Evolutionary conservation across 2,797 vertebrate genomes (phyloP).

Genomic region (Mallotus villosus): DNA sequence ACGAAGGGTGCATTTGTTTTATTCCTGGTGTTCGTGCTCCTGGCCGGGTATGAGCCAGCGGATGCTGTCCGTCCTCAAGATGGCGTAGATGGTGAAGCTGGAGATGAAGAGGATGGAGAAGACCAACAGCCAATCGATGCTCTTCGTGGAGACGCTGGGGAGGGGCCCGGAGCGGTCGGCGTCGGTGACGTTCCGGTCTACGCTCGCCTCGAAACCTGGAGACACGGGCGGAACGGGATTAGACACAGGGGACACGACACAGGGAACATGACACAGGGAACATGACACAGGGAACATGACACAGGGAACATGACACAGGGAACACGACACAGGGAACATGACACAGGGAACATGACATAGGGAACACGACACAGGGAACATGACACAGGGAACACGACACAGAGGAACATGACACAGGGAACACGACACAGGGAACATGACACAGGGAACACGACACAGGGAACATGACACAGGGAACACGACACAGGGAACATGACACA

Average conservation of each 20-base stretch:
- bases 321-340: too few species aligned
- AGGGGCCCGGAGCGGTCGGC: conserved; percentile 85
- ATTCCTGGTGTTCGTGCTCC: conserved; percentile 94
- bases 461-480: too few species aligned
- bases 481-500: too few species aligned
- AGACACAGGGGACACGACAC: not conserved
- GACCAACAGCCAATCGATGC: conserved; percentile 94
- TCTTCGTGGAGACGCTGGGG: conserved; percentile 79
- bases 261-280: not conserved
- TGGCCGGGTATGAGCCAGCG: conserved; percentile 94
- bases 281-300: not conserved
- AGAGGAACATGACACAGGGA: too few species aligned
- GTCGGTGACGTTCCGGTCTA: conserved; percentile 75
- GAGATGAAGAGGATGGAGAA: conserved; percentile 93
- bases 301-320: too few species aligned
- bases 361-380: too few species aligned
- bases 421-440: too few species aligned
- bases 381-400: too few species aligned
- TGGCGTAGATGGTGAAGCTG: conserved; percentile 85
- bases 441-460: too few species aligned
- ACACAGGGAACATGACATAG: too few species aligned
- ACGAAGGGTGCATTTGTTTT: conserved; percentile 24
- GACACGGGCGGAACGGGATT: not conserved
- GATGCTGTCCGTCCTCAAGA: conserved; percentile 89
- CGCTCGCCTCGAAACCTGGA: conserved; percentile 86